Base-by-base conservation (phyloP, 2,797 vertebrate genomes). In the Alauda arvensis region DNA sequence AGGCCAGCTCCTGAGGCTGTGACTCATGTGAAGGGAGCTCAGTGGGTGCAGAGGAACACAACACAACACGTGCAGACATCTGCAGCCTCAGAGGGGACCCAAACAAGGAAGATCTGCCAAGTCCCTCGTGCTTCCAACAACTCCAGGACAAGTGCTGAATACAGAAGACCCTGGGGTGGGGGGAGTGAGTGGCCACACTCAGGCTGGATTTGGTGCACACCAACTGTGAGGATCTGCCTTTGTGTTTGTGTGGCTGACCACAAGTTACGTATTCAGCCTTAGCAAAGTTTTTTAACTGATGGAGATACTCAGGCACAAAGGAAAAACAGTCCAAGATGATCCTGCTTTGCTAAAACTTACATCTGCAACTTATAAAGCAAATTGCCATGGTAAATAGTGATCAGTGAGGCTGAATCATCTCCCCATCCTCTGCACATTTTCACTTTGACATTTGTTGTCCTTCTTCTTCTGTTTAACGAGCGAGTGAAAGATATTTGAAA, bases 341-440 rank as follows among this genome's bases (percentile, higher is more conserved):
- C 81, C 59, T 31, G 20, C 37, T 91, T 86, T 77, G 55, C 71
- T 84, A 29, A 72, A 84, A 92, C 48, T 90, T 90, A 89, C 71
- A 86, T 83, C 71, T 91, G 91, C 68, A 92, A 92, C 51, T 84
- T 86, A 74, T 82, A 92, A 92, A 90, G 77, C 43, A 62, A 93
- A 92, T 88, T 93, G 75, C 71, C 52, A 40, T n/a, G 87, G 85
- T 84, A 90, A 92, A 90, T 68, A 95, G 61, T 3, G 65, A 91
- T 84, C 87, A 86, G 87, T 57, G 24, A 84, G 80, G 53, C 90
- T 94, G 94, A 94, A 94, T 95, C 93, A 92, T 92, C 85, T 87
- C 62, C 67, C 55, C 90, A 91, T 89, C 94, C 90, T 94, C 94
- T 95, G 93, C 93, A 94, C 74, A 91, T 91, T 90, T 93, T 94